Conservation (phyloP, 2,113 vertebrate species). For the Trichechus manatus region DNA sequence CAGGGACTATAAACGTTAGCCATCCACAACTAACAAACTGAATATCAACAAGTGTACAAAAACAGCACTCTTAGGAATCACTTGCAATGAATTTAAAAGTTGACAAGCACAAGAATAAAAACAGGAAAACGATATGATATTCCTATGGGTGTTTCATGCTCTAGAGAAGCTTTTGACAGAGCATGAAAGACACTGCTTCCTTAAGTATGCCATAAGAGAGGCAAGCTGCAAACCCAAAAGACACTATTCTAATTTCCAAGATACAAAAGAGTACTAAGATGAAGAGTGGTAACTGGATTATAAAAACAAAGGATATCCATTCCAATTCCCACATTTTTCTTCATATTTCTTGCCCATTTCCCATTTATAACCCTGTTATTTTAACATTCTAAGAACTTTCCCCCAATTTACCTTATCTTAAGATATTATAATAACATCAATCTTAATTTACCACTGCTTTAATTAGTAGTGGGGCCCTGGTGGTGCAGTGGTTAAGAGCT, state of each 20-base stretch:
- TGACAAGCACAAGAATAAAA: neutral
- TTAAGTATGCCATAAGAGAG: neutral
- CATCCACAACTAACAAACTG: neutral
- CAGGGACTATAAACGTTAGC: neutral
- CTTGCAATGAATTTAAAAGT: neutral
- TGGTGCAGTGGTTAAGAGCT: neutral
- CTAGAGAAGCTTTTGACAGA: neutral
- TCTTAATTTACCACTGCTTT: neutral
- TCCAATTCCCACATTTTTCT: neutral
- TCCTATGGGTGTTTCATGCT: neutral
- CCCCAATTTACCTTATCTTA: neutral
- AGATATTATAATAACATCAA: neutral
- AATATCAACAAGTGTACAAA: neutral
- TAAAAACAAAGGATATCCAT: neutral
- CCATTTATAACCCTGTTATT: neutral
- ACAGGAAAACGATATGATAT: neutral
- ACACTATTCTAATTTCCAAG: slow-evolving; percentile 36
- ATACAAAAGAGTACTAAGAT: neutral
- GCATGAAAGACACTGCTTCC: neutral
- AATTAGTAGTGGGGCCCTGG: neutral
- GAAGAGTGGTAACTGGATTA: neutral
- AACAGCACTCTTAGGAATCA: neutral
- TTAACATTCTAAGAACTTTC: neutral
- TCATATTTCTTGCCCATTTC: neutral
- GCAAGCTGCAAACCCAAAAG: neutral